Percentiles rank a stretch among this genome's conserved stretches.
Evolutionary conservation across 53 echinoderm and acorn worm genomes (phyloP).

Genomic region (Holothuria leucospilota): DNA sequence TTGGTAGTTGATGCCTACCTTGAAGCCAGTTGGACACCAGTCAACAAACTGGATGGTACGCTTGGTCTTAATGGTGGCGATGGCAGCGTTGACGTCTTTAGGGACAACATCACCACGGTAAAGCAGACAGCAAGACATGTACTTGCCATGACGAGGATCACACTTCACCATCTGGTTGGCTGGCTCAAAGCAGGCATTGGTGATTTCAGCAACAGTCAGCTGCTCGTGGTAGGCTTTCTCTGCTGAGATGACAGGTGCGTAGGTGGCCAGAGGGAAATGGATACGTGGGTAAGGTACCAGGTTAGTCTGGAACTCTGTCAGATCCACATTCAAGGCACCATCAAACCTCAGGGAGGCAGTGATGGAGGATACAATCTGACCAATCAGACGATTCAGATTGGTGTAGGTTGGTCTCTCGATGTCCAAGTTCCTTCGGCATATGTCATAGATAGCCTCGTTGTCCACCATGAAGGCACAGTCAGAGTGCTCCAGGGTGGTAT

Average conservation of each 20-base stretch:
- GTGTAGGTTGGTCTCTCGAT: conserved; percentile 65
- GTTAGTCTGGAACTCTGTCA: conserved; percentile 80
- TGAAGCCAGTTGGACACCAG: conserved; percentile 99
- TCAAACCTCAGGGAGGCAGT: conserved; percentile 73
- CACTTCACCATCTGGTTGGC: conserved; percentile 90
- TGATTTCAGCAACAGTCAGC: too few relatives aligned
- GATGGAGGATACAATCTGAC: conserved; percentile 67
- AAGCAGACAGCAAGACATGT: conserved; percentile 93
- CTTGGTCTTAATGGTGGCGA: conserved; percentile 97
- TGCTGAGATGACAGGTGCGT: too few relatives aligned
- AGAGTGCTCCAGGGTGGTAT: too few relatives aligned
- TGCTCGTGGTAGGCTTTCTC: too few relatives aligned
- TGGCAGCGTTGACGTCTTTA: conserved; percentile 89
- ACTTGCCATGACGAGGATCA: conserved; percentile 94
- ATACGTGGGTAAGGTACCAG: too few relatives aligned
- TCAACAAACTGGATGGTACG: conserved; percentile 98
- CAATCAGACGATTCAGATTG: conserved; percentile 71
- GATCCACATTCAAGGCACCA: conserved; percentile 73
- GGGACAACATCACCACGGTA: conserved; percentile 96
- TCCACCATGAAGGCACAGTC: background rate
- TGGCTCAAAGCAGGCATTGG: too few relatives aligned
- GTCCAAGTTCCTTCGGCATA: conserved; percentile 51
- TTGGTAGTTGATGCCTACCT: conserved; percentile 99
- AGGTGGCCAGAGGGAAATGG: too few relatives aligned
- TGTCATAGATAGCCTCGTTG: too few relatives aligned